Conservation (phyloP, 2,888 invertebrate genomes). For the Morpho deidamia region DNA sequence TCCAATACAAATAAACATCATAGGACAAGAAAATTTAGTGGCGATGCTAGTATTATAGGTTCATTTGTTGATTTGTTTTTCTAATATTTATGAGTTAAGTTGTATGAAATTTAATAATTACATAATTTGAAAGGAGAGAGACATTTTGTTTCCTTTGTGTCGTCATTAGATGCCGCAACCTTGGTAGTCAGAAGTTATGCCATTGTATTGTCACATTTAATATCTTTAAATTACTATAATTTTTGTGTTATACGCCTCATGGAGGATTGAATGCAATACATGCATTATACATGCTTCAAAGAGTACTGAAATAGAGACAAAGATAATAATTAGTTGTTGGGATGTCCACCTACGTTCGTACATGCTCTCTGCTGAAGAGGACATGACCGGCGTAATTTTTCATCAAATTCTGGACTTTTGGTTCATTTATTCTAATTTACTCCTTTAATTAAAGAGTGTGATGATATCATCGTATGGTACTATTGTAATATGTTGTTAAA, state of each 20-base stretch:
- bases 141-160: slow-evolving; percentile 18
- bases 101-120: neutral
- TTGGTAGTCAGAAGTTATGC: slow-evolving; percentile 16
- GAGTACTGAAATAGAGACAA: neutral
- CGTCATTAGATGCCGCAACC: slow-evolving; percentile 21
- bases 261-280: neutral
- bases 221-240: slow-evolving; percentile 5
- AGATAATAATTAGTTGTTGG: slow-evolving; percentile 7
- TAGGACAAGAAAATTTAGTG: slow-evolving; percentile 36
- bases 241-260: neutral
- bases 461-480: slow-evolving; percentile 54
- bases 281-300: neutral
- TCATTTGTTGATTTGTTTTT: slow-evolving; percentile 64
- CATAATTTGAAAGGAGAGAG: slow-evolving; percentile 17
- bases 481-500: slow-evolving; percentile 42
- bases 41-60: slow-evolving; percentile 43
- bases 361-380: slow-evolving; percentile 41
- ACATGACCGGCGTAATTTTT: slow-evolving; percentile 46
- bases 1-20: slow-evolving; percentile 22
- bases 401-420: slow-evolving; percentile 18
- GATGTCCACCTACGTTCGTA: slow-evolving; percentile 15
- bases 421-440: slow-evolving; percentile 55
- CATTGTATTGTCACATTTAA: slow-evolving; percentile 22
- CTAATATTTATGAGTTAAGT: slow-evolving; percentile 37
- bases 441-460: slow-evolving; percentile 41